Conservation (phyloP, 2,888 invertebrate species). For the Lithodes maja region DNA sequence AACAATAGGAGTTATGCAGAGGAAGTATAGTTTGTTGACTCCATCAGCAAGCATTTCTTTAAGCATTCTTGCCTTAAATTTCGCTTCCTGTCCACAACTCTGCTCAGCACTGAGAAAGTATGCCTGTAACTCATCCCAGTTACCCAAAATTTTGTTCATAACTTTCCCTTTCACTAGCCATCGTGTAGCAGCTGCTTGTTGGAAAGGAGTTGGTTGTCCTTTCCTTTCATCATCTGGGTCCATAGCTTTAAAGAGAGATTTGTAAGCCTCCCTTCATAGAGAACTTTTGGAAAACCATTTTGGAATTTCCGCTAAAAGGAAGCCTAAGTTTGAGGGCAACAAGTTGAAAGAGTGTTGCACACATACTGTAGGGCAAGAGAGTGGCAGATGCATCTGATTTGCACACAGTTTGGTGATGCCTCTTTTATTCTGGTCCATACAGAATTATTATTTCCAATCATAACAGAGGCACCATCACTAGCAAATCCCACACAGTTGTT, state of each 20-base stretch:
- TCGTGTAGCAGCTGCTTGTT: constrained; percentile 5
- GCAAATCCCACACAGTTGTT: constrained; percentile 38
- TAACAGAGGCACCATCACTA: constrained; percentile 43
- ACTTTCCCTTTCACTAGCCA: constrained; percentile 33
- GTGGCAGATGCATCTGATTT: constrained; percentile 47
- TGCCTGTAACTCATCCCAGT: constrained; percentile 32
- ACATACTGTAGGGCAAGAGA: constrained; percentile 37
- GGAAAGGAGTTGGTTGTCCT: constrained; percentile 1
- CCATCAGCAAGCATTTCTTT: not conserved
- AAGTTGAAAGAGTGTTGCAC: constrained; percentile 28
- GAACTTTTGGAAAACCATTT: constrained; percentile 37
- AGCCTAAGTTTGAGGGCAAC: constrained; percentile 32
- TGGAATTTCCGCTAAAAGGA: constrained; percentile 38
- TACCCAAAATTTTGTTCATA: constrained; percentile 12
- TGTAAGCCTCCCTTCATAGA: constrained; percentile 23
- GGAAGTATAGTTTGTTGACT: constrained; percentile 25
- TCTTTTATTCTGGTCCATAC: constrained; percentile 27
- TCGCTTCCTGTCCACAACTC: too few species aligned
- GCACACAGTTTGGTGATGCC: constrained; percentile 19
- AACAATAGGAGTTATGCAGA: constrained; percentile 4
- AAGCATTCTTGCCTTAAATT: too few species aligned
- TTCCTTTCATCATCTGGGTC: not conserved
- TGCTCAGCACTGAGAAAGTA: not conserved
- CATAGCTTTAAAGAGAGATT: not conserved
- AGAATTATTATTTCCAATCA: constrained; percentile 34